Evolutionary conservation across 53 echinoderm and acorn worm species (phyloP).

Genomic region (Holothuria scabra): DNA sequence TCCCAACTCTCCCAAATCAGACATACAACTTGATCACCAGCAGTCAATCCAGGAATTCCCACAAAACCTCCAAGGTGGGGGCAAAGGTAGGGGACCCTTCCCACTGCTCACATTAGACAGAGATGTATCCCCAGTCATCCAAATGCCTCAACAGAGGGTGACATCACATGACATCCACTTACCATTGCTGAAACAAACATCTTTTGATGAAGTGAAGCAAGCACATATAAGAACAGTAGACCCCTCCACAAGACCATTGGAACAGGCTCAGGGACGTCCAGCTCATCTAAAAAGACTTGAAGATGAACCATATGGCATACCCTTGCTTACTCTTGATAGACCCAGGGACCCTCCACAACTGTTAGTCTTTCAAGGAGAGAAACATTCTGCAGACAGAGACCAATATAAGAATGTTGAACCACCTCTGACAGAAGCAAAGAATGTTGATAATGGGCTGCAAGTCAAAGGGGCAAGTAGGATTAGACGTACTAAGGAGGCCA

Average conservation of each 20-base stretch:
- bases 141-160: background rate
- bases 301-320: constrained; percentile 2
- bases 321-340: background rate
- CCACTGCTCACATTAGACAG: constrained; percentile 26
- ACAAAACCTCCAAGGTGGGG: background rate
- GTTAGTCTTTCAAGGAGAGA: background rate
- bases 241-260: background rate
- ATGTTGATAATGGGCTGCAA: too few species aligned
- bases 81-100: background rate
- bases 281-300: background rate
- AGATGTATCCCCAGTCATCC: constrained; percentile 24
- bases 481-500: too few species aligned
- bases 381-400: background rate
- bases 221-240: constrained; percentile 12
- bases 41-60: background rate
- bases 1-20: constrained; percentile 1
- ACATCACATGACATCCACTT: background rate
- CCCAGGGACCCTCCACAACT: constrained; percentile 34
- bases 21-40: background rate
- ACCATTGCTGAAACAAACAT: constrained; percentile 25
- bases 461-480: too few species aligned
- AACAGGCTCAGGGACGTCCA: too few species aligned
- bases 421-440: too few species aligned
- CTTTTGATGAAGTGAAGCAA: constrained; percentile 13
- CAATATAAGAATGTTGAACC: too few species aligned